Base-by-base conservation (phyloP, 2,113 vertebrate species). In the Muscicapa adusta region DNA sequence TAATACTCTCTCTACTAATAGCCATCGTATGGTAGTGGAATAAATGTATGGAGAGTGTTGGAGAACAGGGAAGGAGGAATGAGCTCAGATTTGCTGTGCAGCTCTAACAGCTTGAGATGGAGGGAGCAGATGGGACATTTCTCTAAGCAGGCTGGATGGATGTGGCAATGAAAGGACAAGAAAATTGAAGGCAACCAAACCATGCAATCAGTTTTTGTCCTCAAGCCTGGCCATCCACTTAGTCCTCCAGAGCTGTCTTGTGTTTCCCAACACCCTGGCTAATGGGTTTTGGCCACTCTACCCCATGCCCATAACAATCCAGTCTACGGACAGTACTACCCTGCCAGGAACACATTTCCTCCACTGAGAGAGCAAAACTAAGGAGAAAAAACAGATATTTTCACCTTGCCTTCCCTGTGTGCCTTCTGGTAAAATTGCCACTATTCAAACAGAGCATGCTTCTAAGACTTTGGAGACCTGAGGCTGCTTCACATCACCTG, bases 21-120 rank as follows among this genome's bases (percentile, higher is more conserved):
- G 58, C 82, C 65, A 89, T 97, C 53, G 14, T 89, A 95, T 87
- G 94, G 84, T 93, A 65, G 60, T 83, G 88, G 71, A 95, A 87
- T 91, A 95, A 96, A 96, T 93, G 87, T 92, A 96, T 96, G 95
- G 88, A 92, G 60, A 88, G 89, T 84, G 77, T 60, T 91, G 79
- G 77, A 93, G 53, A 91, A 56, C 2, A 80, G 74, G 92, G 89
- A 92, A 89, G 91, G 85, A 94, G 42, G 36, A 93, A 97, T 91
- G 92, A 93, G 74, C 80, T 95, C 45, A 50, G 74, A 57, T 72
- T 83, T 85, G 58, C 73, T 85, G 71, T 70, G 67, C 57, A 77
- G 62, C 45, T 83, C 38, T 85, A 95, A 85, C 38, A 82, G 91
- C 82, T 88, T 91, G 95, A 95, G 78, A 80, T 95, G 93, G 67